Base-by-base conservation (phyloP, 2,113 vertebrate genomes). In the Eleginops maclovinus region DNA sequence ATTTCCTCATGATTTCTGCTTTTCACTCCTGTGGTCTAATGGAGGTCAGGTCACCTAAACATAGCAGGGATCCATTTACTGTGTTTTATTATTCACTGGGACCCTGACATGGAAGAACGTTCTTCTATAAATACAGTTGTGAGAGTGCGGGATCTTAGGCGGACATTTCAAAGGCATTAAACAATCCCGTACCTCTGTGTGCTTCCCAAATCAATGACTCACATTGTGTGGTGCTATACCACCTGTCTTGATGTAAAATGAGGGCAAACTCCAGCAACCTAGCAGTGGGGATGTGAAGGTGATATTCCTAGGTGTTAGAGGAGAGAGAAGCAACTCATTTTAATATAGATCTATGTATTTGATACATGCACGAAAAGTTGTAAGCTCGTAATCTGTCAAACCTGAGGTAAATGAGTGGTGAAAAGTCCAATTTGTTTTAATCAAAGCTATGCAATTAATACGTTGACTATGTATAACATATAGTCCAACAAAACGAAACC, bases 111-210 rank as follows among this genome's bases (percentile, higher is more conserved):
- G 79, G 83, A 90, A 68, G 77, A 92, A 85, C 56, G 88, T 75
- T 71, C 80, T 63, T 92, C 88, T 94, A 94, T 89, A 94, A 93
- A 94, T 93, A 95, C 72, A 88, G 82, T 40, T 74, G 31, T 53
- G 71, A 4, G 28, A 87, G 44, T 36, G 50, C 3, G 21, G 17
- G 36, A 67, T 73, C 82, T 60, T 51, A 22, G 55, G 53, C 1
- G 3, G 65, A 84, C 72, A 74, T 84, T 83, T 75, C 75, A 82
- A 84, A 80, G 68, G 46, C 65, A 88, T 77, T 73, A 64, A 76
- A 85, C 53, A 83, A 74, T 81, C 69, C 47, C 19, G 49, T 72
- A 78, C 67, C 50, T 79, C 40, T 70, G 28, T 51, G 47, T 51
- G 49, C 76, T 63, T 56, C 55, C 11, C 24, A 59, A 69, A 85